A percentile compares a stretch with the other conserved stretches of the same genome.
phyloP scores from a whole-genome alignment of 2,888 invertebrate species.

The Exephanes ischioxanthus region DNA sequence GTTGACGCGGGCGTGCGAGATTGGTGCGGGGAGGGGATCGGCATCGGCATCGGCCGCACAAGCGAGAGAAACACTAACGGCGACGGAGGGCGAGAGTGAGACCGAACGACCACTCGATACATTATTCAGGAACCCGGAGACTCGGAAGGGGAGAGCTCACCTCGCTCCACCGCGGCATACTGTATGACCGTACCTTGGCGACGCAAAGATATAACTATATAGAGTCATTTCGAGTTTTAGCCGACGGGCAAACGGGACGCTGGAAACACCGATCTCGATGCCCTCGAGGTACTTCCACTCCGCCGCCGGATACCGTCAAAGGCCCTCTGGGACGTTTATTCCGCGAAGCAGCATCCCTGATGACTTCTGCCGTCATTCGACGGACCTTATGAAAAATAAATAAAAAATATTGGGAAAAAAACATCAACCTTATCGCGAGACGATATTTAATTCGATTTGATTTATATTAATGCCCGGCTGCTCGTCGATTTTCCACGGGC shows the following conservation, averaged over 20 bases:
- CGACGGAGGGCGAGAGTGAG: slow-evolving; percentile 39
- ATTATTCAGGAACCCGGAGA: slow-evolving; percentile 64
- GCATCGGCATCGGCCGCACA: slow-evolving; percentile 15
- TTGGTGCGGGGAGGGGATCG: slow-evolving; percentile 1
- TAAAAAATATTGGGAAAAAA: not conserved
- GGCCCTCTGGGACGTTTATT: not conserved
- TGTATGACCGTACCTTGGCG: not conserved
- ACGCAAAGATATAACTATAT: not conserved
- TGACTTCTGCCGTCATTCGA: not conserved
- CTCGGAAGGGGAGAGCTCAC: slow-evolving; percentile 26
- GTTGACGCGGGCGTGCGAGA: slow-evolving; percentile 60
- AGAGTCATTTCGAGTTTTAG: slow-evolving; percentile 40
- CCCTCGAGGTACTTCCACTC: slow-evolving; percentile 30
- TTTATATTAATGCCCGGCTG: not conserved
- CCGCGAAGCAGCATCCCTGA: not conserved
- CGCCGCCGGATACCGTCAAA: not conserved
- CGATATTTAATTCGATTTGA: not conserved
- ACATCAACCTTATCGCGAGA: slow-evolving; percentile 4
- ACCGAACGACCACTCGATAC: slow-evolving; percentile 55
- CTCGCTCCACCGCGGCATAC: slow-evolving; percentile 11
- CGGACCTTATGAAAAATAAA: not conserved
- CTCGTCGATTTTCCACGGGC: not conserved
- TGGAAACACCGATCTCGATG: slow-evolving; percentile 38
- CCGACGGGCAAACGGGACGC: slow-evolving; percentile 39
- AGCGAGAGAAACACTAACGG: slow-evolving; percentile 27